phyloP scores from a whole-genome alignment of 2,797 vertebrate genomes.

The Calcarius lapponicus region DNA sequence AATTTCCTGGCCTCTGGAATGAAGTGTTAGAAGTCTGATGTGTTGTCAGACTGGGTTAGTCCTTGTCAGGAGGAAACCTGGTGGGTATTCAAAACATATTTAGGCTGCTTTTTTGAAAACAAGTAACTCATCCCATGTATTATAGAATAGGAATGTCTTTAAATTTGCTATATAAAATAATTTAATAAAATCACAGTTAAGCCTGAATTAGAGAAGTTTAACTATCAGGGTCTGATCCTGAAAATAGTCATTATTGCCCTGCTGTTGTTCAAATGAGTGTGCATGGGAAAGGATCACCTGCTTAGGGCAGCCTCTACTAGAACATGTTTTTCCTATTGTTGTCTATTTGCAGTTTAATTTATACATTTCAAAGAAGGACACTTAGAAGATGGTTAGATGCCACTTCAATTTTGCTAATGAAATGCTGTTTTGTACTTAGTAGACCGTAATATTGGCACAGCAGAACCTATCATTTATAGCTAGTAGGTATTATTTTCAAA shows the following conservation, averaged over 20 bases:
- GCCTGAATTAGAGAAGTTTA: not conserved
- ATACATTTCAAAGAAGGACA: not conserved
- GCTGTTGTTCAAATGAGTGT: not conserved
- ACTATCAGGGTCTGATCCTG: not conserved
- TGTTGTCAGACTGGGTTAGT: not conserved
- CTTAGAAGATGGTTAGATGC: not conserved
- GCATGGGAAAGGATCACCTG: not conserved
- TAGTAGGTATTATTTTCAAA: slow-evolving; percentile 15
- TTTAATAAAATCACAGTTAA: not conserved
- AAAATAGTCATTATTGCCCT: not conserved
- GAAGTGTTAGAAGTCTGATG: not conserved
- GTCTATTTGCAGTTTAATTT: not conserved
- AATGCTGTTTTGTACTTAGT: not conserved
- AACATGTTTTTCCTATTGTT: rapidly evolving
- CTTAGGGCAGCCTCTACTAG: not conserved
- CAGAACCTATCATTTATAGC: not conserved
- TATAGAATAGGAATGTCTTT: not conserved
- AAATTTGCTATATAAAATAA: not conserved
- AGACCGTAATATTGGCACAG: not conserved
- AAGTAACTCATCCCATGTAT: not conserved
- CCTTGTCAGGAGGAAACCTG: not conserved
- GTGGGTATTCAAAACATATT: not conserved
- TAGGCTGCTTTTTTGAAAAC: not conserved
- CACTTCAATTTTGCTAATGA: slow-evolving; percentile 19
- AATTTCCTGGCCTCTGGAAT: not conserved